Evolutionary conservation across 2,113 vertebrate species (phyloP).

Genomic region (Litocranius walleri): DNA sequence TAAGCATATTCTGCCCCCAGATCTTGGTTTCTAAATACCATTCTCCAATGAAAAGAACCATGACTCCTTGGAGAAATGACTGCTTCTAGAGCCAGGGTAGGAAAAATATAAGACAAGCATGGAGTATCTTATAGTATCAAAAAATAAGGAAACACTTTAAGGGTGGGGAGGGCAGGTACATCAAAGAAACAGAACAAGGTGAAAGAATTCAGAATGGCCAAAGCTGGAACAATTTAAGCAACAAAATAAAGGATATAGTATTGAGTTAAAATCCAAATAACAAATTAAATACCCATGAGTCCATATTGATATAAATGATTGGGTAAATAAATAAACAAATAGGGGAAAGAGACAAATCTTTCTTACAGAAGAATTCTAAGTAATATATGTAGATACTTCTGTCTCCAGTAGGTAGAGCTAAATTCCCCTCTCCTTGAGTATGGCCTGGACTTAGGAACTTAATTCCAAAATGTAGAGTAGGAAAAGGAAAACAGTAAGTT

Average conservation of each 20-base stretch:
- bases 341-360: neutral
- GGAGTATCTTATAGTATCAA: neutral
- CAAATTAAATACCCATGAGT: neutral
- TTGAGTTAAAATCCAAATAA: neutral
- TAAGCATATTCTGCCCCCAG: neutral
- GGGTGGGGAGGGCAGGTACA: neutral
- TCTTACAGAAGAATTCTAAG: neutral
- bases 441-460: neutral
- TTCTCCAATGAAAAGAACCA: neutral
- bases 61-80: neutral
- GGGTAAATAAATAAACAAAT: neutral
- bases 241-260: neutral
- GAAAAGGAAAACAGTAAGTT: neutral
- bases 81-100: neutral
- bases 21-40: neutral
- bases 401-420: neutral
- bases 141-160: neutral
- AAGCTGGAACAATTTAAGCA: neutral
- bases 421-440: neutral
- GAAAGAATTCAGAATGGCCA: neutral
- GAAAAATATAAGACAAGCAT: neutral
- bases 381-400: neutral
- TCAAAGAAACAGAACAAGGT: neutral
- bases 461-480: neutral
- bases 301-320: neutral